These are phyloP conservation scores for Brachypodius melanocephalos DNA, from an alignment of 2,113 vertebrate genomes.

Conservation along the genomic window DNA sequence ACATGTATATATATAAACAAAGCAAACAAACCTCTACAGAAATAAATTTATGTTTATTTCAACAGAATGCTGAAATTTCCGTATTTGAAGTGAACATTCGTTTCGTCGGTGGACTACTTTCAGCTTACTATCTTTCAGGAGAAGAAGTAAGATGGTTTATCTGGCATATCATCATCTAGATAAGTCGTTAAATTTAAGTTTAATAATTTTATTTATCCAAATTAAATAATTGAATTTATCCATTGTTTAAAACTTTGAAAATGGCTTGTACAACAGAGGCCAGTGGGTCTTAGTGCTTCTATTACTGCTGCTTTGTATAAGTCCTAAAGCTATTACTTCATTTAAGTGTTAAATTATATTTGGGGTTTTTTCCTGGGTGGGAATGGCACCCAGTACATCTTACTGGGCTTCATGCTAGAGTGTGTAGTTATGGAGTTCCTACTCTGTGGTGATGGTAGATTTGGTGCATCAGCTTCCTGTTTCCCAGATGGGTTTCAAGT, in stretches of 20 bases:
- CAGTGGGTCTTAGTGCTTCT: background rate
- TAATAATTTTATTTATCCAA: background rate
- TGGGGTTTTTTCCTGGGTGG: background rate
- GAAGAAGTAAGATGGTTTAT: slow-evolving; percentile 86
- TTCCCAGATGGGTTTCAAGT: background rate
- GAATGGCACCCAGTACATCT: background rate
- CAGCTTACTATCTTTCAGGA: slow-evolving; percentile 96
- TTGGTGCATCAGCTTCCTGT: background rate
- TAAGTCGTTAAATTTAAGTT: background rate
- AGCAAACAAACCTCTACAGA: background rate
- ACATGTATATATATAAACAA: background rate
- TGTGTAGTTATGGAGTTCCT: background rate
- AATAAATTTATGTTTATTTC: slow-evolving; percentile 50
- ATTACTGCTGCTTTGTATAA: background rate
- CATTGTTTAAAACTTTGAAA: background rate
- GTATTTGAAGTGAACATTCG: slow-evolving; percentile 99
- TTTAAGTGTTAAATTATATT: background rate
- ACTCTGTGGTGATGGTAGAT: background rate
- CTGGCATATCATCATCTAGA: background rate
- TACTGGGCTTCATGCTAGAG: background rate
- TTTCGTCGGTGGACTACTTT: slow-evolving; percentile 94
- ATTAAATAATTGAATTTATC: background rate
- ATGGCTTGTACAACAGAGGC: background rate
- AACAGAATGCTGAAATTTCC: slow-evolving; percentile 92
- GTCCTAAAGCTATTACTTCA: background rate